Base-by-base conservation (phyloP, 2,888 invertebrate species). In the Acronicta alni region DNA sequence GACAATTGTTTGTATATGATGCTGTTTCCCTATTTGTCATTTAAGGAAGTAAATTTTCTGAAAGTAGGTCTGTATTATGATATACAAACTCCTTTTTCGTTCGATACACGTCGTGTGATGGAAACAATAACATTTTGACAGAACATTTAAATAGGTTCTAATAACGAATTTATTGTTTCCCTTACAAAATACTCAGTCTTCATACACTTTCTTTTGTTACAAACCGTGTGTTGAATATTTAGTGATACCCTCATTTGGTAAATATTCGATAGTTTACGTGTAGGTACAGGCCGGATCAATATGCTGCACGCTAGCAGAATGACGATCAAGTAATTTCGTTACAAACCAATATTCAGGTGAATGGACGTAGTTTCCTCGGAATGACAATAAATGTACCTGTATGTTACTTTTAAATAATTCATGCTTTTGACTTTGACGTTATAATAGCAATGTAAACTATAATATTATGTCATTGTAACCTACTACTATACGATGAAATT, bases 221-320 rank as follows among this genome's bases (percentile, higher is more conserved):
- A 44, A 65, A 42, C 48, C 72, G 63, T 65, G 77, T 63, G 53
- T 62, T 61, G 76, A 76, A 76, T 77, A 67, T 72, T 66, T 70
- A 75, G 58, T 54, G 30, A 57, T 63, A 62, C 67, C 58, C 55
- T 70, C 57, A 72, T 75, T 67, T 75, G 58, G 67, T 70, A 56
- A 63, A 74, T 76, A 75, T 72, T 72, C 57, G 57, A 69, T 69
- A 70, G 75, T 69, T 76, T 75, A 70, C 63, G 64, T 63, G 68
- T 53, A 63, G 44, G 58, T 57, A 58, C 32, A 49, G 56, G 43
- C 49, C 69, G 68, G 75, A 73, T 79, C 72, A 80, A 75, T 74
- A 74, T 76, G 76, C 46, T 66, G 58, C 44, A 63, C 64, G 62
- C 52, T 67, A 45, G 46, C 44, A 48, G 73, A 67, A 67, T 73